phyloP scores from a whole-genome alignment of 1,140 invertebrate genomes.

The Drosophila neocordata region DNA sequence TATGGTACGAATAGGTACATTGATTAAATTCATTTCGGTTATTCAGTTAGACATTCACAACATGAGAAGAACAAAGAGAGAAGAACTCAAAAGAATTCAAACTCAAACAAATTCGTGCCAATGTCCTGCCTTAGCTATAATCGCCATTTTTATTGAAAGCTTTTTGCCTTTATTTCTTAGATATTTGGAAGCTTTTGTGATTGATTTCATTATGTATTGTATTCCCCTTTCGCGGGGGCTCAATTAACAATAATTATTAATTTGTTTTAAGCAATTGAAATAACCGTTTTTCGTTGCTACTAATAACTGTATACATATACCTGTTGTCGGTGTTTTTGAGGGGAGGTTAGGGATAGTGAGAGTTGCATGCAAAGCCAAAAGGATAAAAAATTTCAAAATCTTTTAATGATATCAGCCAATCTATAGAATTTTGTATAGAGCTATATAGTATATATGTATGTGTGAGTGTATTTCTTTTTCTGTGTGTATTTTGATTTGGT shows the following conservation, averaged over 20 bases:
- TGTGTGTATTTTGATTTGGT: not conserved
- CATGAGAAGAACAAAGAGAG: constrained; percentile 1
- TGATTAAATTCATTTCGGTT: constrained; percentile 37
- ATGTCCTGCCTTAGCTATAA: constrained; percentile 17
- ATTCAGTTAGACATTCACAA: constrained; percentile 24
- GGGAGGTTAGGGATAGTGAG: not conserved
- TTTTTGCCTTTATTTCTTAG: constrained; percentile 10
- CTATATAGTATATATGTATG: not conserved
- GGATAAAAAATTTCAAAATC: constrained; percentile 1
- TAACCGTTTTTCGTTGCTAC: constrained; percentile 12
- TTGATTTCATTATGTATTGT: constrained; percentile 34
- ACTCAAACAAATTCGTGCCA: constrained; percentile 40
- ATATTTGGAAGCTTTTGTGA: constrained; percentile 41
- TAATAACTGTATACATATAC: constrained; percentile 33
- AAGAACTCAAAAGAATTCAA: constrained; percentile 4
- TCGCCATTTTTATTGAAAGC: not conserved
- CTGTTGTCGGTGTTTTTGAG: constrained; percentile 10
- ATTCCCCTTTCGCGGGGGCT: constrained; percentile 9
- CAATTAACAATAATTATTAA: constrained; percentile 33
- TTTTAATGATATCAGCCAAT: constrained; percentile 6
- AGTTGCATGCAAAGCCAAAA: constrained; percentile 13
- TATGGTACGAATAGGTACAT: constrained; percentile 44
- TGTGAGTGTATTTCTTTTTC: not conserved
- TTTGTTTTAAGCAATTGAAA: constrained; percentile 16
- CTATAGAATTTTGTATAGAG: not conserved